Evolutionary conservation across 2,113 vertebrate species (phyloP), one percentile per base, ranked within the genome.

Genomic region (Uria aalge): DNA sequence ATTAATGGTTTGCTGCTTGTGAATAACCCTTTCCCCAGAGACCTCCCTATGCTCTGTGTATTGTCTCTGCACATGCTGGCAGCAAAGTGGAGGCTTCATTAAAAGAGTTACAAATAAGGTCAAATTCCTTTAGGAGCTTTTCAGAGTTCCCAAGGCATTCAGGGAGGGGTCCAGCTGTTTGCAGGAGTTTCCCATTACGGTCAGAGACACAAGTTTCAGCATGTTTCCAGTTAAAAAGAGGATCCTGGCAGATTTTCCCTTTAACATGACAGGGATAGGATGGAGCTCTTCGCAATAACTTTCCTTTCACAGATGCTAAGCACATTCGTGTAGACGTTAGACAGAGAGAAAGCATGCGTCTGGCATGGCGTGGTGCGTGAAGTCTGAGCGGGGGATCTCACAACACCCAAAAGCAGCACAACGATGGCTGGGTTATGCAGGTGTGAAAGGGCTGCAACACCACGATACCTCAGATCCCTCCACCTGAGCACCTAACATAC

Each of bases 51-150:
- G 77, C 62, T 94, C 84, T 94, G 91, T 19, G 53, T 38, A 80
- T 69, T 89, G 48, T 94, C 62, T 50, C 84, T 56, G 78, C 67
- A 89, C 71, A 92, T 12, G n/a, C 74, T 95, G 87, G 66, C 91
- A 95, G 77, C 74, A 74, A 95, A 94, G 59, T 15, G n/a, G 84
- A 91, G 72, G 55, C 82, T 95, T 95, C 85, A 95, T 88, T 93
- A 94, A 93, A 36, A 79, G 83, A 94, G 91, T 59, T 83, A 93
- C 87, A 96, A 94, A 96, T 88, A 96, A 90, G 92, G 91, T 97
- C 93, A 95, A 85, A 96, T 97, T 96, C 95, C 91, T 96, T 76
- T 43, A 86, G 88, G 81, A 92, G 94, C 23, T 93, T 94, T 91
- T 94, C 59, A 95, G 63, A 86, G 87, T 90, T 96, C 90, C 81